A percentile compares a stretch with the other conserved stretches of the same genome.
These are phyloP conservation scores for Leucoptera coffeella DNA, from an alignment of 2,888 invertebrate species.

Conservation along the genomic window DNA sequence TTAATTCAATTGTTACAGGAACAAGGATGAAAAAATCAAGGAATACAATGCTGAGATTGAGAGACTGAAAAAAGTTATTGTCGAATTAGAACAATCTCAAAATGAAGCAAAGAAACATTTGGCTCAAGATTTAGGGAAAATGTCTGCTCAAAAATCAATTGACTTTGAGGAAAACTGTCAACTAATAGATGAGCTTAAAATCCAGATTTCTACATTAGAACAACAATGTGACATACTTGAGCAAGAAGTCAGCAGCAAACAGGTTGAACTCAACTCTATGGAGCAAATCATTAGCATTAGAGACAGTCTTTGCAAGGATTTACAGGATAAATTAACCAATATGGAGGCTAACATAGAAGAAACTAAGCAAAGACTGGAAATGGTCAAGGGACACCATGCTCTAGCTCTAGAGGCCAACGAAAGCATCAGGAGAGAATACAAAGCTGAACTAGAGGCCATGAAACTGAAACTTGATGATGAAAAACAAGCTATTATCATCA, in stretches of 20 bases:
- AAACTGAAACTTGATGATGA: constrained; percentile 41
- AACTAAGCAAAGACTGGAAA: constrained; percentile 35
- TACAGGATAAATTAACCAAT: constrained; percentile 32
- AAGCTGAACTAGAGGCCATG: constrained; percentile 32
- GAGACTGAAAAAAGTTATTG: constrained; percentile 29
- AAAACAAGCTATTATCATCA: constrained; percentile 25
- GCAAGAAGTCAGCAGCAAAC: constrained; percentile 29
- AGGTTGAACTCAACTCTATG: constrained; percentile 29
- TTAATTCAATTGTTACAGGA: constrained; percentile 16
- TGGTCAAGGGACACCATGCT: constrained; percentile 46
- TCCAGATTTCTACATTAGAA: constrained; percentile 20
- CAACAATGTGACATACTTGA: constrained; percentile 28
- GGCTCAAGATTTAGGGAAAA: too few relatives aligned
- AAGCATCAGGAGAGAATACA: constrained; percentile 42
- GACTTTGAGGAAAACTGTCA: constrained; percentile 5
- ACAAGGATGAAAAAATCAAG: constrained; percentile 33
- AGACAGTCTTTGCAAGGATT: constrained; percentile 36
- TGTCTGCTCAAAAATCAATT: neutral
- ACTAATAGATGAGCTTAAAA: constrained; percentile 15
- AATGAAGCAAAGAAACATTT: too few relatives aligned
- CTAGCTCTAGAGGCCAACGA: constrained; percentile 45
- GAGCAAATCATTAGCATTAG: constrained; percentile 38
- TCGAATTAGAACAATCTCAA: constrained; percentile 17
- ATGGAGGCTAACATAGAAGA: constrained; percentile 27
- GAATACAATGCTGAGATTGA: constrained; percentile 40